Evolutionary conservation across 2,113 vertebrate species (phyloP).

Genomic region (Zosterops borbonicus): DNA sequence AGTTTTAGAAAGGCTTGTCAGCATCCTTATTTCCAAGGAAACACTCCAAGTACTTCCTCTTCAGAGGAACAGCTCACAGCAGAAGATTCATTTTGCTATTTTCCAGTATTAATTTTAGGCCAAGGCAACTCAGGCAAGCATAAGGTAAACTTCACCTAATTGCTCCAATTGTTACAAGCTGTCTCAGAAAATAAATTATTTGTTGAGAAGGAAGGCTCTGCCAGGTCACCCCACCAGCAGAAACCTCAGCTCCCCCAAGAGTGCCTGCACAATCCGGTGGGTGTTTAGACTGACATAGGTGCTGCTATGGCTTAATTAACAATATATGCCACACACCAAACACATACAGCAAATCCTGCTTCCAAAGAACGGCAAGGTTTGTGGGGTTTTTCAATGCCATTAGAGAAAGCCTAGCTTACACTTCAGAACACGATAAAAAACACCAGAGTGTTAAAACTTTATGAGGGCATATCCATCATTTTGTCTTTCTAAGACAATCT

Average conservation of each 20-base stretch:
- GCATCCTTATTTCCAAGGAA: not conserved
- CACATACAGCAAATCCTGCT: not conserved
- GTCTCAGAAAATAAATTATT: not conserved
- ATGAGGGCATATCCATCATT: not conserved
- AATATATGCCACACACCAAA: not conserved
- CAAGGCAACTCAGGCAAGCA: not conserved
- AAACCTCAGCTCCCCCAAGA: not conserved
- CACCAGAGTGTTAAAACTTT: not conserved
- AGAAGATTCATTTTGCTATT: not conserved
- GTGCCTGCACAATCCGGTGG: not conserved
- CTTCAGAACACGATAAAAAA: not conserved
- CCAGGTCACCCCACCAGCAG: not conserved
- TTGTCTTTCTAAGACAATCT: not conserved
- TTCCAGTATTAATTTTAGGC: not conserved
- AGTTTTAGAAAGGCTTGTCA: not conserved
- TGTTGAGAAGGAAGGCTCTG: not conserved
- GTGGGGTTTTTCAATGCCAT: fast-evolving
- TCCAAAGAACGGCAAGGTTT: not conserved
- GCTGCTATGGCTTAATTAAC: not conserved
- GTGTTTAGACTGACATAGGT: not conserved
- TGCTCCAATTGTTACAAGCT: not conserved
- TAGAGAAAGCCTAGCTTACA: not conserved
- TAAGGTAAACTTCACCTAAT: not conserved
- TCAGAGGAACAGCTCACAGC: not conserved
- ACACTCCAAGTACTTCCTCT: not conserved